Evolutionary conservation across 2,797 vertebrate genomes (phyloP), one percentile per base, ranked within the genome.

Genomic region (Tinamus major): DNA sequence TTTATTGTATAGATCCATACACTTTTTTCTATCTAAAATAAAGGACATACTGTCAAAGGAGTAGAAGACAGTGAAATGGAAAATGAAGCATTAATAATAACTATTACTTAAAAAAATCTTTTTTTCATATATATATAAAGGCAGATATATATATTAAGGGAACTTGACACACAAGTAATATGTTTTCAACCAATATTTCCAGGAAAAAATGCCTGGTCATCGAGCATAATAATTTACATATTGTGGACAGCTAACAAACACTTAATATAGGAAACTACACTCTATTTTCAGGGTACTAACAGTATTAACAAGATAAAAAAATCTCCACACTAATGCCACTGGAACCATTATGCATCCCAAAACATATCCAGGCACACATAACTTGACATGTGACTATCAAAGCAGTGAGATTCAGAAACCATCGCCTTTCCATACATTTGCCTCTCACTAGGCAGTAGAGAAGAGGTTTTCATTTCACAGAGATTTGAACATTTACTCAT

Each of bases 11-110:
- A 74, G 26, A 87, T 58, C 41, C 9, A 5, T 63, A 12, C 33
- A 23, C 44, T 85, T 51, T 83, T 93, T 91, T 41, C 37, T 80
- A 68, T 26, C 83, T 79, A 79, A 77, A 51, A 55, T 71, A 75
- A 80, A 83, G 20, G 55, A 49, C 85, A 35, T 53, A 31, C 18
- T 83, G 29, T 35, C 9, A 80, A 78, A 90, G 37, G 46, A 92
- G 46, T 63, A 87, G 33, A 13, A 80, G 39, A 29, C 9, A 62
- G 11, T 62, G 21, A 83, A 92, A 87, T 56, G n/a, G 24, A n/a
- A 74, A 86, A 78, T 42, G 82, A 89, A 89, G 9, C 2, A 10
- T 76, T 63, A 83, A 79, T 72, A 51, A 58, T 13, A 77, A 92
- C 64, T 7, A 13, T 68, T 35, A 44, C 21, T 51, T 89, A 68